These are phyloP conservation scores for Anableps anableps DNA, from an alignment of 2,797 vertebrate genomes.

Conservation along the genomic window DNA sequence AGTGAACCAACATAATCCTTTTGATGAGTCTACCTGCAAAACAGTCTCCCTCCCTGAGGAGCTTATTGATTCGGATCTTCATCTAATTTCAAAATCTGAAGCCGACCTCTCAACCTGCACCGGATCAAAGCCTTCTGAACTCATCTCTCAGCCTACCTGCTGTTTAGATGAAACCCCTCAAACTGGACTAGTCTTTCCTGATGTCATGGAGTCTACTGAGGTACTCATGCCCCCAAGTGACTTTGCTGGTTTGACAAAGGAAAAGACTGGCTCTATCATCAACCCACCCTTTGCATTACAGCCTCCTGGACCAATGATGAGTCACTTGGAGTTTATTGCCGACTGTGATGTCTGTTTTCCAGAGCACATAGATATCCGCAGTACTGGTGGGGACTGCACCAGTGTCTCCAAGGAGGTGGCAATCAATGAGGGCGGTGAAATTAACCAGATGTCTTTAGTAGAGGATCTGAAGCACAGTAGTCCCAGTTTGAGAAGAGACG, in stretches of 20 bases:
- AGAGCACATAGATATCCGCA: constrained; percentile 44
- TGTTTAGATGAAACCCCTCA: constrained; percentile 42
- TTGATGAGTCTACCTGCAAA: constrained; percentile 27
- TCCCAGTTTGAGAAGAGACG: constrained; percentile 20
- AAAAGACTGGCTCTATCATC: constrained; percentile 33
- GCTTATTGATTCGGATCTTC: constrained; percentile 29
- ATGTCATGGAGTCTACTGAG: constrained; percentile 15
- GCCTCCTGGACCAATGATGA: constrained; percentile 77
- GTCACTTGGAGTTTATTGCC: constrained; percentile 75
- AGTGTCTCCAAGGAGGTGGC: constrained; percentile 39
- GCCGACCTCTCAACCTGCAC: constrained; percentile 19
- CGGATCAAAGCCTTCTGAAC: constrained; percentile 29
- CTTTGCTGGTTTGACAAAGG: constrained; percentile 30
- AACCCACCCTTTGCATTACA: constrained; percentile 47
- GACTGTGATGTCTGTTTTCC: constrained; percentile 66
- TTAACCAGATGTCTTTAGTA: constrained; percentile 30
- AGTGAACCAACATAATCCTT: constrained; percentile 18
- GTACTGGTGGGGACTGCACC: constrained; percentile 31
- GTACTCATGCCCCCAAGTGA: neutral
- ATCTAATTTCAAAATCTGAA: constrained; percentile 32
- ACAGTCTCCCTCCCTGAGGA: constrained; percentile 14
- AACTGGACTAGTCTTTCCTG: constrained; percentile 21
- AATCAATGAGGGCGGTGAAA: constrained; percentile 30
- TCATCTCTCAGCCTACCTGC: constrained; percentile 25
- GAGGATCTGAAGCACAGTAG: constrained; percentile 19